Base-by-base conservation (phyloP, 2,797 vertebrate genomes). In the Helostoma temminkii region DNA sequence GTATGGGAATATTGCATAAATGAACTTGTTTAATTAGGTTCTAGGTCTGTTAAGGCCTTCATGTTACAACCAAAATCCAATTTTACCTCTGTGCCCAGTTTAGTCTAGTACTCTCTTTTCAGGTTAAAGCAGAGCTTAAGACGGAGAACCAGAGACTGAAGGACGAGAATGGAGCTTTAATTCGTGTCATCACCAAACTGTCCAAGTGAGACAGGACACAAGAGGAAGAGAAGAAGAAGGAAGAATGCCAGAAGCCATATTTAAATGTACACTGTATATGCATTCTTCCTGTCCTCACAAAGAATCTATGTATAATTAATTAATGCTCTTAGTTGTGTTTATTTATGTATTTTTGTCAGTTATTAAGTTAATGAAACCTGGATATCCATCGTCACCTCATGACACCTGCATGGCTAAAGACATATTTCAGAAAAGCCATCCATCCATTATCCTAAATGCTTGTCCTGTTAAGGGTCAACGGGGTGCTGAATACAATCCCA, bases 161-260 rank as follows among this genome's bases (percentile, higher is more conserved):
- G 84, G 97, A 98, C 21, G 97, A 98, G 87, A 98, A 98, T 0
- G 96, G 96, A 72, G 97, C 97, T 67, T 92, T 98, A 87, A 97
- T 98, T 88, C 92, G 97, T 69, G 96, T 98, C 89, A 98, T 98
- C 93, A 97, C 95, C 80, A 98, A 98, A 89, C 94, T 97, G 58
- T 97, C 96, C 72, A 98, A 97, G 78, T 98, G 94, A 95, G 57
- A 64, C 47, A 24, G 8, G 49, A 63, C 55, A 64, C 75, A 59
- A 42, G 69, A 55, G 22, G 53, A 42, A 39, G 43, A 47, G 37
- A 49, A 6, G 42, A 72, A 60, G 41, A 55, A 3, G 18, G 37
- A 43, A 5, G 16, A 26, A 56, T 30, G 37, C 22, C 48, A 55
- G 21, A 48, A 55, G 55, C 52, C 41, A 55, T 73, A 54, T 72